Evolutionary conservation across 37 sponge, comb jelly and placozoan genomes (phyloP).

Genomic region (Ianthella basta): DNA sequence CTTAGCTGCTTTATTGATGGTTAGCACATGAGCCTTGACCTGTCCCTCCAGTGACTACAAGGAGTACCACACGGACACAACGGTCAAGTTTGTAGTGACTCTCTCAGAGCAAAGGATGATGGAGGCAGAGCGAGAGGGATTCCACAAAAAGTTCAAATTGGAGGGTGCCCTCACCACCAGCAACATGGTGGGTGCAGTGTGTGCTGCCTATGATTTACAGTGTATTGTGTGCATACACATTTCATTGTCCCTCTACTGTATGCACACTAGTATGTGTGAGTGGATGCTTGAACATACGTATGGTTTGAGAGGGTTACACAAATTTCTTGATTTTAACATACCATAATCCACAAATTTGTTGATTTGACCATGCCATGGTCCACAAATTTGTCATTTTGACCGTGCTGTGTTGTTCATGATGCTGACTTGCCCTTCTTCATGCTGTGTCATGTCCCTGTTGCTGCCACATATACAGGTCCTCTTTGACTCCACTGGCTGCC

Average conservation of each 20-base stretch:
- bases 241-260: too few relatives aligned
- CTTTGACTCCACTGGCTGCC: constrained; percentile 85
- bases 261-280: too few relatives aligned
- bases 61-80: constrained; percentile 97
- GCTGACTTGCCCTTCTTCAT: not conserved
- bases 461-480: constrained; percentile 66
- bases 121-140: constrained; percentile 64
- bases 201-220: too few relatives aligned
- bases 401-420: not conserved
- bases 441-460: not conserved
- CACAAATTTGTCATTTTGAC: not conserved
- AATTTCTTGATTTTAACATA: too few relatives aligned
- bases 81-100: constrained; percentile 93
- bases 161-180: constrained; percentile 64
- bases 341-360: too few relatives aligned
- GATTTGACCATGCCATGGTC: not conserved
- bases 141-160: constrained; percentile 97
- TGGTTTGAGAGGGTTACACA: too few relatives aligned
- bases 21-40: not conserved
- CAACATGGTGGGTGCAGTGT: constrained; percentile 62
- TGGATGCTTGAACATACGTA: not conserved
- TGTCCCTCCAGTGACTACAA: constrained; percentile 90
- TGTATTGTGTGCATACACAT: not conserved
- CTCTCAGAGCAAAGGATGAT: constrained; percentile 67
- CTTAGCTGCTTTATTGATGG: not conserved